Evolutionary conservation across 2,888 invertebrate species (phyloP), one percentile per base, ranked within the genome.

Genomic region (Furcula furcula): DNA sequence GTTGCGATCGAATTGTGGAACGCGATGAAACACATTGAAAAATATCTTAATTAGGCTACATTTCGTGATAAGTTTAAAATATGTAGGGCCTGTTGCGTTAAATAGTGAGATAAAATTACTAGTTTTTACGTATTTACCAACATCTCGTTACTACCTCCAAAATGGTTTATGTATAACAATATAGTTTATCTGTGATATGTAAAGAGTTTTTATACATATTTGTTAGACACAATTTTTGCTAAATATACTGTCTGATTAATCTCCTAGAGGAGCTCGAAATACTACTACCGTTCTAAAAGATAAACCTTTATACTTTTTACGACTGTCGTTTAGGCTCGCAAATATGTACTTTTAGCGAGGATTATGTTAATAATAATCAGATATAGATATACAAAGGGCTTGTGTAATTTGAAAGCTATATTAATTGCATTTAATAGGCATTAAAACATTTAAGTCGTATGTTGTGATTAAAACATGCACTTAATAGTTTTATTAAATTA

Each of bases 151-250:
- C 4, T 21, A 21, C 21, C 21, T 21, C 21, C 10, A 10, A 10
- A 2, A n/a, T 20, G 3, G 1, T 21, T 10, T 10, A 4, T 10
- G 21, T n/a, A n/a, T n/a, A n/a, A n/a, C n/a, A n/a, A n/a, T n/a
- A n/a, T 21, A 21, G 21, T 21, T 21, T 21, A 5, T 21, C 23
- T 23, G 23, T 23, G 23, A 23, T 23, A 23, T 23, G 23, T 23
- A 23, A 23, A 23, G 23, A n/a, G 7, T 23, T 23, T 23, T 7
- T 5, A 4, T 9, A 22, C 21, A 4, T 9, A 22, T 10, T 21
- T 21, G 10, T 10, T 6, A 21, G 21, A 21, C 9, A 5, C 10
- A 10, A 21, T 21, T 21, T 21, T 21, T 10, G 1, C 9, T 21
- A 21, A 10, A 10, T 21, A 21, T 21, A 2, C n/a, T n/a, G n/a